Percentiles rank a stretch among this genome's conserved stretches.
Evolutionary conservation across 1,140 invertebrate genomes (phyloP).

Genomic region (Drosophila elegans): DNA sequence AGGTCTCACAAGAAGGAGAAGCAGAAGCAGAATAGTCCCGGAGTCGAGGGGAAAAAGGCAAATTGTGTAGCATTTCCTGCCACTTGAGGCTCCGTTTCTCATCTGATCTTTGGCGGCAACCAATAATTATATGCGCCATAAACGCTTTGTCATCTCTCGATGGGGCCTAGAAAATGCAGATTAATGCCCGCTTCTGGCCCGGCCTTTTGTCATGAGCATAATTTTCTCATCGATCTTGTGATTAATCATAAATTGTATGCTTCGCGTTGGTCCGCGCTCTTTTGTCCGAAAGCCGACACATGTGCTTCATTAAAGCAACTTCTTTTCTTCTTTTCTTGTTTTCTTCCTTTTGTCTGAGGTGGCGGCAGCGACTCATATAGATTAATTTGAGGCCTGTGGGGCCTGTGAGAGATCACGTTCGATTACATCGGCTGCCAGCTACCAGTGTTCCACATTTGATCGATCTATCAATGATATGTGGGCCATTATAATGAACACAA

Average conservation of each 20-base stretch:
- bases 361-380: slow-evolving; percentile 32
- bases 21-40: neutral
- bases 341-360: slow-evolving; percentile 34
- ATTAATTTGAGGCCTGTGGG: slow-evolving; percentile 71
- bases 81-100: slow-evolving; percentile 65
- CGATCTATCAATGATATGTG: slow-evolving; percentile 66
- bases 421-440: slow-evolving; percentile 81
- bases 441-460: slow-evolving; percentile 80
- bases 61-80: slow-evolving; percentile 82
- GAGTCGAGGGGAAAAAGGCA: slow-evolving; percentile 42
- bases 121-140: slow-evolving; percentile 81
- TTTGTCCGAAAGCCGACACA: slow-evolving; percentile 61
- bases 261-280: slow-evolving; percentile 20
- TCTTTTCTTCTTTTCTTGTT: slow-evolving; percentile 16
- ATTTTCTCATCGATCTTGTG: slow-evolving; percentile 84
- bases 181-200: slow-evolving; percentile 60
- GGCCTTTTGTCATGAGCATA: slow-evolving; percentile 78
- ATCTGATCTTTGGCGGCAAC: slow-evolving; percentile 75
- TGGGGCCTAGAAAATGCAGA: slow-evolving; percentile 79
- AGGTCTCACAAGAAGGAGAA: neutral
- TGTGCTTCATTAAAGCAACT: slow-evolving; percentile 79
- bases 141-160: slow-evolving; percentile 72
- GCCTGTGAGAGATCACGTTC: slow-evolving; percentile 50
- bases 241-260: slow-evolving; percentile 80
- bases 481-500: slow-evolving; percentile 24